phyloP scores from a whole-genome alignment of 2,888 invertebrate species.

The Hydrotaea diabolus region DNA sequence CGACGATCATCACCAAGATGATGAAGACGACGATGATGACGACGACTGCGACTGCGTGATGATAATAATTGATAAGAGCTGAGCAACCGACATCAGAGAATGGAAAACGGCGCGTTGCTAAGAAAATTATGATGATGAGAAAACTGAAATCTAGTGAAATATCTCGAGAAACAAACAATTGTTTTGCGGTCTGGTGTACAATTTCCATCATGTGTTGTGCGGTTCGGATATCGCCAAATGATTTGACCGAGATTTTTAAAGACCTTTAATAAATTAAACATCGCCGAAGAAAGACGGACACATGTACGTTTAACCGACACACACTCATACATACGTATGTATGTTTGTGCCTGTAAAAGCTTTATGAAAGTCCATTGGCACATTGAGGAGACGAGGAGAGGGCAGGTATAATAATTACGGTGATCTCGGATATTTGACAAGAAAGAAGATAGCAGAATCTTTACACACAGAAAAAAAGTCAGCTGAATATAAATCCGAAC shows the following conservation, averaged over 20 bases:
- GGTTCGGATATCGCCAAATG: neutral
- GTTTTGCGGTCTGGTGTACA: constrained; percentile 9
- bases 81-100: neutral
- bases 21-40: neutral
- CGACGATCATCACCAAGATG: neutral
- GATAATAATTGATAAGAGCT: constrained; percentile 52
- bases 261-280: constrained; percentile 51
- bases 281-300: neutral
- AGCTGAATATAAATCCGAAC: too few relatives aligned
- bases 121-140: constrained; percentile 28
- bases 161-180: neutral
- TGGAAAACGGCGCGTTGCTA: neutral
- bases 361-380: constrained; percentile 13
- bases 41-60: constrained; percentile 29
- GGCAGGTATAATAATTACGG: neutral
- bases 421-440: too few relatives aligned
- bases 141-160: constrained; percentile 15
- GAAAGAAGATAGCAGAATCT: too few relatives aligned
- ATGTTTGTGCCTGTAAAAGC: neutral
- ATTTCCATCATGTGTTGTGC: neutral
- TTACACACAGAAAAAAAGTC: too few relatives aligned
- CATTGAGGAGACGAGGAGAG: neutral
- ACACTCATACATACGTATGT: neutral
- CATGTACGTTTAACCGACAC: neutral
- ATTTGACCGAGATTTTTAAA: constrained; percentile 49